Evolutionary conservation across 2,888 invertebrate genomes (phyloP).

Genomic region (Epirrita christyi): DNA sequence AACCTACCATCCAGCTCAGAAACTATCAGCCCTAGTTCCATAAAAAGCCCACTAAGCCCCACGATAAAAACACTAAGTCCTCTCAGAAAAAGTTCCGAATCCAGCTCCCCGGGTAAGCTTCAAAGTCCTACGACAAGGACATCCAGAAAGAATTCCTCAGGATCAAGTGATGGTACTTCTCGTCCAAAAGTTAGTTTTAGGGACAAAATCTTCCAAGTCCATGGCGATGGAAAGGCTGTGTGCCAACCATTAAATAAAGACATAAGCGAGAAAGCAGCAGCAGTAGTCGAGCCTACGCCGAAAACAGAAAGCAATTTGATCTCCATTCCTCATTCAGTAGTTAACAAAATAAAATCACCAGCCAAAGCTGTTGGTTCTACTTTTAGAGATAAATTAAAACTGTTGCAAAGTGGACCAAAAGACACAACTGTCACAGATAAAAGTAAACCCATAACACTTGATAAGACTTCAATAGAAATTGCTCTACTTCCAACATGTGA

Average conservation of each 20-base stretch:
- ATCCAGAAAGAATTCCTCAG: constrained; percentile 79
- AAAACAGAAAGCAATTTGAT: constrained; percentile 77
- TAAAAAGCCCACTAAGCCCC: constrained; percentile 80
- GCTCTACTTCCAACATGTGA: constrained; percentile 59
- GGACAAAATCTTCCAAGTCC: constrained; percentile 85
- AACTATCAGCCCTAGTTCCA: constrained; percentile 79
- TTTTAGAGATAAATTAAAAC: constrained; percentile 79
- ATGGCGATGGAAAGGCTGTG: constrained; percentile 79
- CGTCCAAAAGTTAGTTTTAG: constrained; percentile 86
- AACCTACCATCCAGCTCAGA: constrained; percentile 81
- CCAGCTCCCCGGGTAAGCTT: constrained; percentile 78
- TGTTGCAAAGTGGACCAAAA: constrained; percentile 72
- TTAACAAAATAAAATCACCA: constrained; percentile 81
- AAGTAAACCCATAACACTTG: constrained; percentile 53
- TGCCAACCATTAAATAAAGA: constrained; percentile 77
- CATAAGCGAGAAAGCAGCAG: constrained; percentile 70
- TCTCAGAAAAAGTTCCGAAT: constrained; percentile 78
- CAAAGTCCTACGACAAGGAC: constrained; percentile 77
- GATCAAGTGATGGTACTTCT: constrained; percentile 72
- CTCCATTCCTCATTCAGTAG: constrained; percentile 81
- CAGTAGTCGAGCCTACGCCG: constrained; percentile 74
- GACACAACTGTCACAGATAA: constrained; percentile 59
- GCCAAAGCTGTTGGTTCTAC: constrained; percentile 78
- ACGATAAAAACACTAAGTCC: constrained; percentile 79
- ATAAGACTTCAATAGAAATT: constrained; percentile 66